A percentile compares a stretch with the other conserved stretches of the same genome.
Evolutionary conservation across 1,140 invertebrate genomes (phyloP).

Genomic region (Monomorium pharaonis): DNA sequence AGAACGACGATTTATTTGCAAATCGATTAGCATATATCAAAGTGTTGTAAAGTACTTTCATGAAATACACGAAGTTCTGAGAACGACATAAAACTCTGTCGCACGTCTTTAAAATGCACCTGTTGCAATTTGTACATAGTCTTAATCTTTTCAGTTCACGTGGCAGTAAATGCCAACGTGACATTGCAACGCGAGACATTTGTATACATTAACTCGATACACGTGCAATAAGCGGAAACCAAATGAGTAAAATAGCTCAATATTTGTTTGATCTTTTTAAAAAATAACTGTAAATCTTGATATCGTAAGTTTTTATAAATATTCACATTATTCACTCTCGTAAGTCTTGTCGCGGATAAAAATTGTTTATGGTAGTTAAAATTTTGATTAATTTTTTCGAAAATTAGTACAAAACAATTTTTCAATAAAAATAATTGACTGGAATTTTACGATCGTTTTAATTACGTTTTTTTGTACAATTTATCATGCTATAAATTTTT

Average conservation of each 20-base stretch:
- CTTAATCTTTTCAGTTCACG: background rate
- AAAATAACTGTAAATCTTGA: background rate
- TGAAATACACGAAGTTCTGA: background rate
- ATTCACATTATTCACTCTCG: background rate
- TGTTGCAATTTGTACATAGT: slow-evolving; percentile 1
- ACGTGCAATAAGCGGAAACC: background rate
- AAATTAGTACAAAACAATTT: background rate
- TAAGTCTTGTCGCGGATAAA: background rate
- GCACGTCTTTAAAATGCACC: background rate
- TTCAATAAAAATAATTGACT: background rate
- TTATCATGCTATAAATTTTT: background rate
- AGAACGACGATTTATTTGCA: background rate
- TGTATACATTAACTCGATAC: background rate
- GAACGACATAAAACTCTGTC: background rate
- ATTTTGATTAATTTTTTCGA: background rate
- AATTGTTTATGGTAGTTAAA: background rate
- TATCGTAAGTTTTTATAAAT: background rate
- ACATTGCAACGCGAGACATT: background rate
- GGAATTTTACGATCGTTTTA: background rate
- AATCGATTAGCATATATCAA: slow-evolving; percentile 4
- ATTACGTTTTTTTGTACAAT: background rate
- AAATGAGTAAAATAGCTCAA: background rate
- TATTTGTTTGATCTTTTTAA: background rate
- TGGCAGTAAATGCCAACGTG: background rate
- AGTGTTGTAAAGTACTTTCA: background rate